Conservation (phyloP, 1,140 invertebrate species). For the Listronotus oregonensis region DNA sequence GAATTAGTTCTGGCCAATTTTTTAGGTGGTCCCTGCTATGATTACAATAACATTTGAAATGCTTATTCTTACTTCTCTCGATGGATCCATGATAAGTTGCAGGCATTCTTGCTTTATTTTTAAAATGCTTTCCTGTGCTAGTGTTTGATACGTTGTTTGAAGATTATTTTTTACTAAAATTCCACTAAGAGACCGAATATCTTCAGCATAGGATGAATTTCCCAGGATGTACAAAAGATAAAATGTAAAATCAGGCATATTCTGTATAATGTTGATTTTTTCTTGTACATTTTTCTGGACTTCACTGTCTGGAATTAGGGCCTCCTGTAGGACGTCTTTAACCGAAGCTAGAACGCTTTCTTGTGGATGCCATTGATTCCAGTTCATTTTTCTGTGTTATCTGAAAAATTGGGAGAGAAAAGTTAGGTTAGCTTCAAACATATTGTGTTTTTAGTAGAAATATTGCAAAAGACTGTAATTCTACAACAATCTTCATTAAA, state of each 20-base stretch:
- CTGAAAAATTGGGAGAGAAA: conserved; percentile 20
- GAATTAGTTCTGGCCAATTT: conserved; percentile 48
- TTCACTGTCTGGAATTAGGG: conserved; percentile 51
- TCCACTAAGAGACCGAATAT: conserved; percentile 49
- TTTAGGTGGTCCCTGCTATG: conserved; percentile 47
- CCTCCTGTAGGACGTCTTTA: conserved; percentile 50
- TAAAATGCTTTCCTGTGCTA: conserved; percentile 40
- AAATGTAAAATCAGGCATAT: conserved; percentile 50
- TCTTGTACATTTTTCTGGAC: conserved; percentile 52
- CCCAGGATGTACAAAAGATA: conserved; percentile 51
- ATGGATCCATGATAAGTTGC: conserved; percentile 49
- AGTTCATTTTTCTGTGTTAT: conserved; percentile 43
- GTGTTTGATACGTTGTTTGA: conserved; percentile 38
- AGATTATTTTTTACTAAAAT: conserved; percentile 54
- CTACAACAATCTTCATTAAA: too few relatives aligned
- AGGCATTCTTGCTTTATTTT: conserved; percentile 49
- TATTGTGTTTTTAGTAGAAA: neutral
- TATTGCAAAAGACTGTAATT: too few relatives aligned
- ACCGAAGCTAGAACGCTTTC: conserved; percentile 48
- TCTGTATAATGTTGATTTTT: conserved; percentile 47
- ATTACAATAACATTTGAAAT: conserved; percentile 50
- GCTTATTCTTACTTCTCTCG: conserved; percentile 49
- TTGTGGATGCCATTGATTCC: conserved; percentile 50
- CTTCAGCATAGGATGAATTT: conserved; percentile 47
- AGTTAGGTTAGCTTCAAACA: conserved; percentile 26